Evolutionary conservation across 2,113 vertebrate species (phyloP).

Genomic region (Peucedramus taeniatus): DNA sequence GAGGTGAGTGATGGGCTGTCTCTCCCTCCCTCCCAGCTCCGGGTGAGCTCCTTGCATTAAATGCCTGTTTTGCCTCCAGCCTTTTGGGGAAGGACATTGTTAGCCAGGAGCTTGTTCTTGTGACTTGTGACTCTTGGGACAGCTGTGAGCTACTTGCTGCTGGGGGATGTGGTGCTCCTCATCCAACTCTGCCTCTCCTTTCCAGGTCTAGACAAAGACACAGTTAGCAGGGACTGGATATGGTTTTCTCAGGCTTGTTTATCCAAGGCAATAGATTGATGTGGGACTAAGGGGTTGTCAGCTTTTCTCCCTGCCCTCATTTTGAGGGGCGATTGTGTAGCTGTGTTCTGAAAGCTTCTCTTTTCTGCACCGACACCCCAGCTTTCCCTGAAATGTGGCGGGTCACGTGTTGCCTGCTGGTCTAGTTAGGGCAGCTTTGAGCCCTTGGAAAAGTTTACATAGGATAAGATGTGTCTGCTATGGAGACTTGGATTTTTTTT

Average conservation of each 20-base stretch:
- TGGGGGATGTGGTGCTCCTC: background rate
- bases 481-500: conserved; percentile 10
- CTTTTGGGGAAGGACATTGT: background rate
- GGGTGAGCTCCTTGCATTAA: background rate
- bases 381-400: background rate
- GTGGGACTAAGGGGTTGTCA: background rate
- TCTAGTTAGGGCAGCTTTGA: background rate
- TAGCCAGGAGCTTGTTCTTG: conserved; percentile 2
- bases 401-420: background rate
- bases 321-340: background rate
- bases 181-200: background rate
- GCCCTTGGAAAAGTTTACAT: background rate
- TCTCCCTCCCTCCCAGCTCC: background rate
- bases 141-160: background rate
- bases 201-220: background rate
- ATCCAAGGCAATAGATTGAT: background rate
- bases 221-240: background rate
- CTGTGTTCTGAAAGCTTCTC: background rate
- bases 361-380: background rate
- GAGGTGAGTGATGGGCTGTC: conserved; percentile 24
- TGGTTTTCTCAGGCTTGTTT: background rate
- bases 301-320: background rate
- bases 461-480: conserved; percentile 10
- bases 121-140: background rate
- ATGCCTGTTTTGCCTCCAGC: background rate